Evolutionary conservation across 2,113 vertebrate species (phyloP), one percentile per base, ranked within the genome.

Genomic region (Hyperopisus bebe): DNA sequence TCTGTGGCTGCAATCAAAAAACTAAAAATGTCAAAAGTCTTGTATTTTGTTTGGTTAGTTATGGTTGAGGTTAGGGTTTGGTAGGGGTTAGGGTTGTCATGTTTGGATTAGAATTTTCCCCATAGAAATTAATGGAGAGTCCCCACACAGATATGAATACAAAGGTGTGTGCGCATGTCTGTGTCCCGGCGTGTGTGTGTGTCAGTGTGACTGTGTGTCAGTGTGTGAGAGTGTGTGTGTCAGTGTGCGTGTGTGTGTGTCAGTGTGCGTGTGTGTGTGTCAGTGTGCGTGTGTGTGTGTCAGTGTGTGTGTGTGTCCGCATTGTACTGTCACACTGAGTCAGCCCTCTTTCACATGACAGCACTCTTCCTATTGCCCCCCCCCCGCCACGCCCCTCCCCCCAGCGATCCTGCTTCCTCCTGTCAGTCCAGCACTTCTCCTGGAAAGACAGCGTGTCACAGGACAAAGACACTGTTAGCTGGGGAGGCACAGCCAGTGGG

Each of bases 381-480:
- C 66, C 62, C 85, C 39, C 39, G 90, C 86, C 86, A 86, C 42
- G 0, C 53, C 88, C 85, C 47, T 2, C 55, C 55, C 55, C 55
- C 24, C 24, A n/a, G 55, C 24, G 7, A 62, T 62, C 55, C 55
- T 62, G 86, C 31, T 46, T 90, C 88, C 47, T 17, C 46, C 62
- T 80, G 53, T 90, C 70, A 90, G 87, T 35, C 80, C 50, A 35
- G 7, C 7, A 85, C 31, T 39, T 13, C 58, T 90, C 90, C n/a
- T 7, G 10, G 44, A 86, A n/a, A 89, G 31, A 86, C 35, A 77
- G 35, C 19, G 35, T 42, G 17, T 13, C 74, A 39, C 74, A 39
- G 35, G 74, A 77, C 74, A 42, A 77, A 77, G 35, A 39, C 31
- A 17, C 62, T 70, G n/a, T 31, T 70, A 70, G n/a, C n/a, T 31